Evolutionary conservation across 1,140 invertebrate species (phyloP), one percentile per base, ranked within the genome.

Genomic region (Nephila pilipes): DNA sequence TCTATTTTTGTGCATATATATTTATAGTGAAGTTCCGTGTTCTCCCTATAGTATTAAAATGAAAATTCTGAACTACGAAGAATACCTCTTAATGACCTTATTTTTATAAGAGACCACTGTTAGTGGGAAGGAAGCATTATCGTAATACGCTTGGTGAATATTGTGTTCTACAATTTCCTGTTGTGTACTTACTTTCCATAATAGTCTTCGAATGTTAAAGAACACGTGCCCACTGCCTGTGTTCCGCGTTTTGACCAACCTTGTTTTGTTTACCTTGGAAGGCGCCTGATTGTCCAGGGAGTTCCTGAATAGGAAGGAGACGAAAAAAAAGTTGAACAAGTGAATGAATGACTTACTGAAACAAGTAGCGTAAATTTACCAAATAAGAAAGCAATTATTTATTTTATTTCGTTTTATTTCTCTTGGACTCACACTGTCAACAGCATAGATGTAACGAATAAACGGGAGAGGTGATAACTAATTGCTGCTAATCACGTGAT

Each of bases 241-340:
- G 69, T 75, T 75, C 69, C 4, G 8, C 6, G 29, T 6, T 36
- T 18, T 14, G 32, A 2, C 16, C 3, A 29, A 36, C 69, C 29
- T 75, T 75, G 69, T 36, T 75, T 75, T 36, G 69, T 75, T 75
- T 75, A 75, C 69, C 69, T 75, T 75, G 69, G 32, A 29, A 32
- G 69, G 69, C 69, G 69, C 69, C 69, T 1, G 4, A 75, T 18
- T 36, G 69, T 75, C 69, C 46, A 46, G 46, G 46, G 46, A 46
- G 46, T 10, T 46, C 6, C 46, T 46, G 69, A 32, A 36, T 14
- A 14, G n/a, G 22, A 65, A 29, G 8, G 25, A n/a, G 6, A n/a
- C 12, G n/a, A 2, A 65, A 65, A 25, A 25, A 46, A 46, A 46
- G 25, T 3, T 65, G 63, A 14, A 65, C 14, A 5, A 60, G 58